Base-by-base conservation (phyloP, 2,113 vertebrate species). In the Scatophagus argus region DNA sequence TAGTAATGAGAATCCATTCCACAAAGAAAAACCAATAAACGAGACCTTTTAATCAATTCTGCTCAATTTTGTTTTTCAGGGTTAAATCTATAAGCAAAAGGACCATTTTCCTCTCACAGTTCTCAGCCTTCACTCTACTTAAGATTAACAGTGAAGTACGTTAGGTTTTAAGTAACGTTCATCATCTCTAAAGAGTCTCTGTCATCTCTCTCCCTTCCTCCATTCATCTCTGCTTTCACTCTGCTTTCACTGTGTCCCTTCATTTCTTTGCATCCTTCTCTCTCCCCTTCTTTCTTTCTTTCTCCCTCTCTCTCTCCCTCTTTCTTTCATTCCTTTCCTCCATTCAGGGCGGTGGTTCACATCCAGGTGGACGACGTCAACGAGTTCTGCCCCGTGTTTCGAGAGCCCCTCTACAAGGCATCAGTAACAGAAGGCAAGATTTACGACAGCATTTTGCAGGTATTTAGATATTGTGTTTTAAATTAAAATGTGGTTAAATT, bases 281-380 rank as follows among this genome's bases (percentile, higher is more conserved):
- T 43, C 44, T n/a, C n/a, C n/a, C 29, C 47, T 39, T 41, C 67
- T 58, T 58, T 34, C 23, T 43, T 13, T 5, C 16, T 47, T 8
- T 54, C 12, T 69, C 9, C 69, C 31, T 63, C 23, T 3, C 29
- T 43, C 36, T 27, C 25, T 51, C 16, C 31, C 32, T 27, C 19
- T 13, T 9, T 41, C 21, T 34, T 55, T 36, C 27, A 4, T 29
- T 64, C 27, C 23, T 25, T n/a, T 34, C 49, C 65, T 69, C 21
- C 27, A 2, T 44, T 32, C 86, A 99, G 98, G 94, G 98, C 98
- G 4, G 96, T 98, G 88, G 98, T 99, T 59, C 98, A 99, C 74
- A 96, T 99, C 87, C 98, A 99, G 91, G 97, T 99, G 54, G 97
- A 99, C 74, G 98, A 99, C 36, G 91, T 99, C 79, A 99, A 99